Base-by-base conservation (phyloP, 2,888 invertebrate genomes). In the Dicyrtomina minuta region DNA sequence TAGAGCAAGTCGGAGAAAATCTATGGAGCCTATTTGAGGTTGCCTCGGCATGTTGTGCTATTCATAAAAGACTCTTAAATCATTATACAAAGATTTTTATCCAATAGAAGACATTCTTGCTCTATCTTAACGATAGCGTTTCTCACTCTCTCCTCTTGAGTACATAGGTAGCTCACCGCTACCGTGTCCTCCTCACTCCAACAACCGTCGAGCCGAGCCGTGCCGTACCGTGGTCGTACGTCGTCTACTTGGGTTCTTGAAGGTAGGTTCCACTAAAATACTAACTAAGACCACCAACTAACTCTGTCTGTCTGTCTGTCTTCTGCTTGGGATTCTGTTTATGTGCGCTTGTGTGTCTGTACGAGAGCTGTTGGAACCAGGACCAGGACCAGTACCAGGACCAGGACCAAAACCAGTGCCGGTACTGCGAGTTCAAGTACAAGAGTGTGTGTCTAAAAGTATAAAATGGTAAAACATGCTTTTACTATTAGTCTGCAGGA, bases 401-500 rank as follows among this genome's bases (percentile, higher is more conserved):
- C n/a, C n/a, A n/a, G n/a, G n/a, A n/a, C n/a, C n/a, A n/a, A n/a
- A n/a, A n/a, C n/a, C n/a, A n/a, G n/a, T n/a, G n/a, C n/a, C n/a
- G n/a, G n/a, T n/a, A n/a, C n/a, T n/a, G n/a, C n/a, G n/a, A n/a
- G n/a, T 8, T 20, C 13, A 24, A 53, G 22, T 24, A 6, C 2
- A 24, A 24, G 5, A 24, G 20, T 58, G 33, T 33, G 33, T 17
- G 51, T 56, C 26, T 46, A 46, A 44, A 61, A 61, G 33, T 44
- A 44, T 26, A 65, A 44, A 56, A 55, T 65, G 41, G 65, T 65
- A 65, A 65, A 65, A 65, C 65, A 65, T 65, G 65, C 65, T 65
- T 65, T 65, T 65, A 65, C 65, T 65, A 65, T 65, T 65, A 65
- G 65, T 56, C 41, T 65, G 56, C 65, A 65, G 65, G 65, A 65